A percentile compares a stretch with the other conserved stretches of the same genome.
These are phyloP conservation scores for Irena cyanogastra DNA, from an alignment of 2,113 vertebrate genomes.

Conservation along the genomic window DNA sequence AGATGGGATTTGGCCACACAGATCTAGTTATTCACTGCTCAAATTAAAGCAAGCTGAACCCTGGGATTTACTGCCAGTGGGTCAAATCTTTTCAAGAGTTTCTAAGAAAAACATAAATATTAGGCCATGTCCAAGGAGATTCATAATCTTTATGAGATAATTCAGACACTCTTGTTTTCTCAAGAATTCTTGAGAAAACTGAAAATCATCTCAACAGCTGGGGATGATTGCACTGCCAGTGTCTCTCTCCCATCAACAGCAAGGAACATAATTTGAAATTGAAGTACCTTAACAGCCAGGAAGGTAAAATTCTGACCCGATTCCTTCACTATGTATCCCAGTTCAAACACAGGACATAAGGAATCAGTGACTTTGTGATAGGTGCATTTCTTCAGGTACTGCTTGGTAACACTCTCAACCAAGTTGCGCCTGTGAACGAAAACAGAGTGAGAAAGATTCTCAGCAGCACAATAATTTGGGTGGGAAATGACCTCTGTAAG, in stretches of 20 bases:
- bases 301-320: slow-evolving; percentile 82
- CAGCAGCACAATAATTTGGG: background rate
- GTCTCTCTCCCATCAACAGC: background rate
- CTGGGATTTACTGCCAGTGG: background rate
- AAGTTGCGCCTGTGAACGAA: slow-evolving; percentile 81
- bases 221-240: background rate
- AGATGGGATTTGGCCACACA: background rate
- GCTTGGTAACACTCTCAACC: slow-evolving; percentile 76
- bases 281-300: slow-evolving; percentile 80
- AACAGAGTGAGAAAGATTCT: background rate
- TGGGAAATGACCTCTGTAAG: background rate
- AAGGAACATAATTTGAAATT: background rate
- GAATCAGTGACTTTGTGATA: slow-evolving; percentile 72
- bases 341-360: slow-evolving; percentile 86
- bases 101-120: background rate
- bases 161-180: background rate
- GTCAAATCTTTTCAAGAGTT: background rate
- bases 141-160: background rate
- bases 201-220: background rate
- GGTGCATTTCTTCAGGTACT: slow-evolving; percentile 78
- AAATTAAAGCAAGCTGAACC: background rate
- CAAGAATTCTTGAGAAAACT: background rate
- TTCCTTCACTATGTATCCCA: slow-evolving; percentile 82
- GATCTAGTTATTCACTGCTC: background rate
- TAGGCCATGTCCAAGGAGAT: background rate